Evolutionary conservation across 1,140 invertebrate genomes (phyloP), one percentile per base, ranked within the genome.

Genomic region (Babylonia areolata): DNA sequence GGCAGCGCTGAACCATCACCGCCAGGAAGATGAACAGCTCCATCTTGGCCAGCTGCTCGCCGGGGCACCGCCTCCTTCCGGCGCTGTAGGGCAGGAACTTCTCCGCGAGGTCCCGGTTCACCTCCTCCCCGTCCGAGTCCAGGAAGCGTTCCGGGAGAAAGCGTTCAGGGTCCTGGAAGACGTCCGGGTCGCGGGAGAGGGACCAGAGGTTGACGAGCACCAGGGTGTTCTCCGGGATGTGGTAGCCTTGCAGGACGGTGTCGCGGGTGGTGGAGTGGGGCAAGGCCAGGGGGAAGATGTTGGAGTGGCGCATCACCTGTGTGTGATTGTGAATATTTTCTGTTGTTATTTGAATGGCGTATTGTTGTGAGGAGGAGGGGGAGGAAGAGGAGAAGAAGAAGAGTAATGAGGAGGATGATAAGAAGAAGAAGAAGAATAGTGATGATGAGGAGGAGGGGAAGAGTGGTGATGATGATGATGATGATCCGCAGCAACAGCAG

Each of bases 21-120:
- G 96, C 95, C 82, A 97, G 96, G 73, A 97, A 95, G 33, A 97
- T 54, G 77, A 97, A 97, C 3, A 97, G 91, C 87, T 97, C 96
- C 1, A 95, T 95, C 81, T 95, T 96, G 0, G 97, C 97, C 69
- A 98, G 93, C 0, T 95, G 94, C 93, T 97, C 97, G 1, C 97
- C 97, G 0, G 97, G 95, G 91, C 97, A 98, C 86, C 96, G 95
- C 75, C 93, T 78, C 69, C 90, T 88, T 23, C 93, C 93, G 0
- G 89, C 88, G 2, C 92, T 90, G 82, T 90, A 93, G 23, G 91
- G 91, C 15, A 92, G 79, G 73, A 93, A 91, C 17, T 80, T 12
- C 35, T 92, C 92, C 0, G 86, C 73, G n/a, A 84, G 86, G 11
- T 84, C 40, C 17, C 86, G 83, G 75, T 92, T 86, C 17, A 93